Evolutionary conservation across 37 sponge, comb jelly and placozoan genomes (phyloP).

Genomic region (Geodia barretti): DNA sequence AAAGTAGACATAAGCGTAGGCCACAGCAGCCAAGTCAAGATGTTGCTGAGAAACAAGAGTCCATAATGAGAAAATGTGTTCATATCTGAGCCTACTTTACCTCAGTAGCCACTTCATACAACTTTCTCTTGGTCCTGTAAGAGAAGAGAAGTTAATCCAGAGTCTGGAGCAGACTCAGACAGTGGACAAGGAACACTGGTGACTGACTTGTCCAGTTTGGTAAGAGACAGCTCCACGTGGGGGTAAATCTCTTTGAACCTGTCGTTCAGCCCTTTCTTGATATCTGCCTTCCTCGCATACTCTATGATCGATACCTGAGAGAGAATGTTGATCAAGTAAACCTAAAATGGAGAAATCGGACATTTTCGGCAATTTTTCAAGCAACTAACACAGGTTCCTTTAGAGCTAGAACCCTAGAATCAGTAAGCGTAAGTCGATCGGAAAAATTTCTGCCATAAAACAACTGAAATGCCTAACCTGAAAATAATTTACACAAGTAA

Average conservation of each 20-base stretch:
- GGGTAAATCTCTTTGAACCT: conserved; percentile 78
- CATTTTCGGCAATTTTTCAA: too few species aligned
- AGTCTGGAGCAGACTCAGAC: background rate
- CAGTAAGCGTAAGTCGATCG: too few species aligned
- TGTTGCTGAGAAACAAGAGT: conserved; percentile 42
- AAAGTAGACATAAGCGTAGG: conserved; percentile 86
- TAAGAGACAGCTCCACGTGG: conserved; percentile 66
- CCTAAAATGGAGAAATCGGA: too few species aligned
- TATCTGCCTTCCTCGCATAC: conserved; percentile 56
- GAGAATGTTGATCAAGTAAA: too few species aligned
- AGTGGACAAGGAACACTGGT: background rate
- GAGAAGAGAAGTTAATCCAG: background rate
- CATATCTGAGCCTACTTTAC: conserved; percentile 26
- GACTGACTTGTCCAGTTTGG: conserved; percentile 72
- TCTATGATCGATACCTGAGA: conserved; percentile 72
- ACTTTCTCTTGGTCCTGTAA: conserved; percentile 66
- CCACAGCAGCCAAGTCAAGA: conserved; percentile 60
- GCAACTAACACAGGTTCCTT: too few species aligned
- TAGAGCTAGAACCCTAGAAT: too few species aligned
- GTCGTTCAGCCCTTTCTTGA: conserved; percentile 79
- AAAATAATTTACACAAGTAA: too few species aligned
- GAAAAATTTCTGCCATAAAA: too few species aligned
- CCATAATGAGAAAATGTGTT: too few species aligned
- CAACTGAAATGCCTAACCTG: too few species aligned
- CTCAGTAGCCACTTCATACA: conserved; percentile 41